Evolutionary conservation across 2,113 vertebrate species (phyloP), one percentile per base, ranked within the genome.

Genomic region (Antechinus flavipes): DNA sequence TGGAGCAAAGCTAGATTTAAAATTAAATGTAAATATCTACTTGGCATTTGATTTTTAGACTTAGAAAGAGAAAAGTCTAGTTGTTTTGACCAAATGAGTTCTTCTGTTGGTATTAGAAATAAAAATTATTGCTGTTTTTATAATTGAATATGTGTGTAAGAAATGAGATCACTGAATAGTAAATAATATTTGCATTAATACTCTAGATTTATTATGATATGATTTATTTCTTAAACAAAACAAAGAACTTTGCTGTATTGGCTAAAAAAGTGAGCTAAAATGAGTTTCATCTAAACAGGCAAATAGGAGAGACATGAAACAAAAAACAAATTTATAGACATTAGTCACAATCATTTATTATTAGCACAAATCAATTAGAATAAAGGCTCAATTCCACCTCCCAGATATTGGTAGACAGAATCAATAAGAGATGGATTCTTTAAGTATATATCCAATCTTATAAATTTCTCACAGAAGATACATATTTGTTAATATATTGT

Each of bases 401-500:
- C 91, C 55, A 42, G 68, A 96, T 54, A 92, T 5, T 5, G 46
- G 6, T 27, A 93, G 12, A 91, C 4, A 95, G 50, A 96, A 92
- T 22, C 27, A 61, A 94, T 58, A 25, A 8, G 8, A 90, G 26
- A 58, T 24, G 19, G 9, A 8, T 26, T 54, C 47, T 19, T 94
- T 94, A 46, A 52, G 55, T 89, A 89, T 46, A 91, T 50, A 52
- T 53, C 92, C 95, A 46, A 50, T 94, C 95, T 27, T 93, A 91
- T 58, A 89, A 53, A 93, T 61, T 97, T 90, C 54, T 89, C 47
- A 90, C 58, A 61, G 92, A 90, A 93, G 52, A 92, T 30, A 53
- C 54, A 47, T 54, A 93, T 97, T 96, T 97, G 95, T 95, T 84
- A 89, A 30, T 19, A 27, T 90, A 58, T 92, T 94, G 93, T 96